Percentiles rank a stretch among this genome's conserved stretches.
These are phyloP conservation scores for Sorex fumeus DNA, from an alignment of 2,113 vertebrate genomes.

Conservation along the genomic window DNA sequence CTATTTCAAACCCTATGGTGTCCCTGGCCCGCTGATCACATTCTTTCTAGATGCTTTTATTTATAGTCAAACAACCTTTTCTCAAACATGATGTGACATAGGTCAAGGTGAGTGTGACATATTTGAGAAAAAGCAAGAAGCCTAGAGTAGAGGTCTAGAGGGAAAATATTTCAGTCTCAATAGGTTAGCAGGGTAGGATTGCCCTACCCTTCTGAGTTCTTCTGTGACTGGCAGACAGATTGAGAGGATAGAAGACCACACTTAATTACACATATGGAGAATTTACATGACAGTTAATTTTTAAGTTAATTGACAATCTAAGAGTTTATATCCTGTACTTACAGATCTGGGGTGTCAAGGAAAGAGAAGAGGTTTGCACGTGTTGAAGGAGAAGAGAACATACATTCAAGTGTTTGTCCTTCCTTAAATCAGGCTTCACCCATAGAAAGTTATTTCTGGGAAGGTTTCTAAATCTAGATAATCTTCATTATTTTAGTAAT, in stretches of 20 bases:
- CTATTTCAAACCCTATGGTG: background rate
- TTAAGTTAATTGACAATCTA: background rate
- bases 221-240: background rate
- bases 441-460: background rate
- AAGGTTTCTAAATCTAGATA: background rate
- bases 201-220: background rate
- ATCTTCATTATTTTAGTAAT: background rate
- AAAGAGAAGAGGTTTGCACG: too few relatives aligned
- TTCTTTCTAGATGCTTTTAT: background rate
- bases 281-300: background rate
- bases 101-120: background rate
- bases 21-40: background rate
- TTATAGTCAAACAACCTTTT: background rate
- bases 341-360: too few relatives aligned
- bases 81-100: background rate
- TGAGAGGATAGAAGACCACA: background rate
- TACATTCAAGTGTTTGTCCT: too few relatives aligned
- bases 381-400: too few relatives aligned
- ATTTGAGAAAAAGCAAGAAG: background rate
- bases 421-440: background rate
- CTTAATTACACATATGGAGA: background rate
- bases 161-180: background rate
- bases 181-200: background rate
- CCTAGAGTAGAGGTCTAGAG: background rate
- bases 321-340: too few relatives aligned